Percentiles rank a stretch among this genome's conserved stretches.
These are phyloP conservation scores for Hypotaenidia okinawae DNA, from an alignment of 2,797 vertebrate species.

Conservation along the genomic window DNA sequence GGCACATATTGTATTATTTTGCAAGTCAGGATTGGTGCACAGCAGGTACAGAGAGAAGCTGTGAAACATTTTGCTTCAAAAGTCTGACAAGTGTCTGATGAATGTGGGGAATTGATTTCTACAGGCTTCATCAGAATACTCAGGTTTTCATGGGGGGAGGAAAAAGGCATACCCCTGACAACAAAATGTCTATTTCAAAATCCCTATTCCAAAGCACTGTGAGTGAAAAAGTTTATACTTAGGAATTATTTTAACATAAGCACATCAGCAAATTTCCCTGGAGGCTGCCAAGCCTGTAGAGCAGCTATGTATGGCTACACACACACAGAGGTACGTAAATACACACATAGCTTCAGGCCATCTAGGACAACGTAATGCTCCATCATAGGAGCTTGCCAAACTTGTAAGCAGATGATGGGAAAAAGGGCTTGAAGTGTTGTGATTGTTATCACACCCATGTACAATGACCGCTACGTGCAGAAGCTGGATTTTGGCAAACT, in stretches of 20 bases:
- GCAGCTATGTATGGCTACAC: not conserved
- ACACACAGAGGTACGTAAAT: too few relatives aligned
- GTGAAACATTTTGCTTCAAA: not conserved
- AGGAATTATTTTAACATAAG: not conserved
- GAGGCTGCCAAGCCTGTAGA: not conserved
- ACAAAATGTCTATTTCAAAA: not conserved
- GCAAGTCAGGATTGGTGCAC: not conserved
- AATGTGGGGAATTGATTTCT: not conserved
- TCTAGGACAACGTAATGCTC: not conserved
- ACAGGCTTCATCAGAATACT: not conserved
- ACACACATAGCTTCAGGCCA: not conserved
- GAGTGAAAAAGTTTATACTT: not conserved
- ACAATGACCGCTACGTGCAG: not conserved
- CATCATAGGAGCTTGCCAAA: not conserved
- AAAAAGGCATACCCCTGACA: not conserved
- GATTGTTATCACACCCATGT: not conserved
- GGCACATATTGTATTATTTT: not conserved
- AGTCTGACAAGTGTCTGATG: rapidly evolving
- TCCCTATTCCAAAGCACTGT: not conserved
- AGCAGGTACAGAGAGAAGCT: not conserved
- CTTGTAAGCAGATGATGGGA: not conserved
- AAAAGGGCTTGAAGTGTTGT: not conserved
- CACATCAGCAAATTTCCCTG: not conserved
- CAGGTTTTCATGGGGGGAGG: not conserved
- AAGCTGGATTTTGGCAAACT: not conserved